These are phyloP conservation scores for Poeciliopsis prolifica DNA, from an alignment of 2,113 vertebrate genomes.

Conservation along the genomic window DNA sequence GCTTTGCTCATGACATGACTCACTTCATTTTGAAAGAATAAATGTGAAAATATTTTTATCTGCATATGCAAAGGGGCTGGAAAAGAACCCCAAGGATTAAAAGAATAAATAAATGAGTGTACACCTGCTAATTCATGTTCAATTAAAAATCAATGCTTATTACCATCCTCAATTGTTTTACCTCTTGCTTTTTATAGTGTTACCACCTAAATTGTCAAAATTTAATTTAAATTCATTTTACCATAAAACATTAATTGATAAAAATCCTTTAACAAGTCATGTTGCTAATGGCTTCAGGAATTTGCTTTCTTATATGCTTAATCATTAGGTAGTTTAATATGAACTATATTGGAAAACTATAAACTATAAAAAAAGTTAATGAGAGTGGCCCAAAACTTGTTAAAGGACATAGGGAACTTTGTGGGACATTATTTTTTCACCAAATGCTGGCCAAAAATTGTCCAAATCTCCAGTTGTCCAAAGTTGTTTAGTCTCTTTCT, in stretches of 20 bases:
- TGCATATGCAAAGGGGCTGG: constrained; percentile 40
- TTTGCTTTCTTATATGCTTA: constrained; percentile 88
- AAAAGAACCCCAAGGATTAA: constrained; percentile 14
- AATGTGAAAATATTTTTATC: background rate
- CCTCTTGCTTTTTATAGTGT: constrained; percentile 85
- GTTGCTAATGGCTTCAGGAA: constrained; percentile 86
- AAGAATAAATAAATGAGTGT: constrained; percentile 19
- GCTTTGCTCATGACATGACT: constrained; percentile 44
- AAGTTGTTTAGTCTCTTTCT: background rate
- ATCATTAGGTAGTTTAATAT: constrained; percentile 85
- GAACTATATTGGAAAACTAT: constrained; percentile 76
- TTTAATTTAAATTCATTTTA: constrained; percentile 86
- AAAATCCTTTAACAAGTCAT: constrained; percentile 59
- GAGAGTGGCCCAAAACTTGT: constrained; percentile 10
- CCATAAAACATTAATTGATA: constrained; percentile 86
- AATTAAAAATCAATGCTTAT: constrained; percentile 4
- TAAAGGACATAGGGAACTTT: background rate
- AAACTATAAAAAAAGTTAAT: constrained; percentile 46
- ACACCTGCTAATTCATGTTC: background rate
- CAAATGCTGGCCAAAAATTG: constrained; percentile 39
- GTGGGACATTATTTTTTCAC: background rate
- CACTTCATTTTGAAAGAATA: constrained; percentile 60
- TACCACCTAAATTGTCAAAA: constrained; percentile 90
- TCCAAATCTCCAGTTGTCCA: background rate
- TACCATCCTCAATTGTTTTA: constrained; percentile 70